Percentiles rank a stretch among this genome's conserved stretches.
Conservation (phyloP, 2,888 invertebrate species). For the Gandaritis pyraliata region DNA sequence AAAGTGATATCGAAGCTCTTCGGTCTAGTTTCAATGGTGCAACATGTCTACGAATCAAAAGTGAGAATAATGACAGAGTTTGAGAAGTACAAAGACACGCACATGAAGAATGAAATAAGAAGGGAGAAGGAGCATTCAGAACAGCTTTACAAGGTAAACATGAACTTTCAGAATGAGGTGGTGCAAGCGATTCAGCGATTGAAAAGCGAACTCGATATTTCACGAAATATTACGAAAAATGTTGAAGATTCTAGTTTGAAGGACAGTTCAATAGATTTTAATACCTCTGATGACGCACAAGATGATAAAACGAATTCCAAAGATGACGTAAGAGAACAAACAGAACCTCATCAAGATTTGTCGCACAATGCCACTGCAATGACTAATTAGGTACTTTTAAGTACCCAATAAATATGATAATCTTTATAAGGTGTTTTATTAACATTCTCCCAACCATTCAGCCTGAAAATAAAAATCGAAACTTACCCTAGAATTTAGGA, state of each 20-base stretch:
- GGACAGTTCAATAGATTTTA: constrained; percentile 65
- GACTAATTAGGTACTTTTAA: constrained; percentile 39
- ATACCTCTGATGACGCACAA: constrained; percentile 49
- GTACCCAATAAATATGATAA: constrained; percentile 27
- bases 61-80: constrained; percentile 75
- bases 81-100: constrained; percentile 76
- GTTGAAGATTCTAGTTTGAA: constrained; percentile 52
- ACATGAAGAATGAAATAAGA: constrained; percentile 71
- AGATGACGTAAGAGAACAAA: constrained; percentile 40
- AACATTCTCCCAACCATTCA: constrained; percentile 2
- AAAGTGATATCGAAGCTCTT: constrained; percentile 77
- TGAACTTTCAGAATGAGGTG: constrained; percentile 78
- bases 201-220: constrained; percentile 74
- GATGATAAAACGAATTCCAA: constrained; percentile 42
- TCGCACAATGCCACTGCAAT: constrained; percentile 31
- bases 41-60: constrained; percentile 77
- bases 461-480: neutral
- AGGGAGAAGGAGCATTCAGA: constrained; percentile 78
- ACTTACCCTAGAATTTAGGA: no score
- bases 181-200: constrained; percentile 74
- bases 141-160: constrained; percentile 75
- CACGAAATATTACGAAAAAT: constrained; percentile 60
- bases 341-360: constrained; percentile 19
- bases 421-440: constrained; percentile 29
- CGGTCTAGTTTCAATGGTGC: constrained; percentile 75